Base-by-base conservation (phyloP, 2,888 invertebrate species). In the Leucophenga montana region DNA sequence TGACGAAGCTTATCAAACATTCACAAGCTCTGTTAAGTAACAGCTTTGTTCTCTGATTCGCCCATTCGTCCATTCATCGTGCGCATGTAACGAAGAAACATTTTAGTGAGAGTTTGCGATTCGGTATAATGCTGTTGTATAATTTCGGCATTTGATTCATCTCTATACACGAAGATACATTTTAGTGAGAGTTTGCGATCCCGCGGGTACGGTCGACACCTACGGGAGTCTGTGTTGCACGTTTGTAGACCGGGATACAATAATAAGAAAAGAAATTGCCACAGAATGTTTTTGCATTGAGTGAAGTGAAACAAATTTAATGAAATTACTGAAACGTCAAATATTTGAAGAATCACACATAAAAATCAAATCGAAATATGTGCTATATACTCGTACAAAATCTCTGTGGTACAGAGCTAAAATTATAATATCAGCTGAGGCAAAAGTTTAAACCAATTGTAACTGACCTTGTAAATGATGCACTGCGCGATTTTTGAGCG, bases 111-210 rank as follows among this genome's bases (percentile, higher is more conserved):
- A n/a, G n/a, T n/a, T n/a, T n/a, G n/a, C n/a, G n/a, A n/a, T n/a
- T n/a, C n/a, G n/a, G 62, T 53, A 6, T 48, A 54, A 62, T 13
- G 18, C 57, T 57, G 57, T 27, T 62, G n/a, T 61, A 39, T 46
- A 13, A 14, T 16, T 59, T 62, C 11, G 46, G 62, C n/a, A 48
- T 62, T 53, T 65, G 78, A 77, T 78, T 74, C 80, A 77, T 79
- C 79, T 79, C 83, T 85, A 86, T 86, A 88, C 85, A 85, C 87
- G 86, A 86, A 87, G 88, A 87, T 78, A 86, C 78, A 71, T 75
- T 77, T 88, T 83, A 88, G 88, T 88, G 88, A 88, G 88, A 88
- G 88, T 88, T 88, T 88, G 85, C 85, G 87, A 88, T 88, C 88
- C 88, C 87, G 87, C 87, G 88, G 87, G 86, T 88, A 88, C 87